Evolutionary conservation across 2,797 vertebrate genomes (phyloP).

Genomic region (Agapornis canus): DNA sequence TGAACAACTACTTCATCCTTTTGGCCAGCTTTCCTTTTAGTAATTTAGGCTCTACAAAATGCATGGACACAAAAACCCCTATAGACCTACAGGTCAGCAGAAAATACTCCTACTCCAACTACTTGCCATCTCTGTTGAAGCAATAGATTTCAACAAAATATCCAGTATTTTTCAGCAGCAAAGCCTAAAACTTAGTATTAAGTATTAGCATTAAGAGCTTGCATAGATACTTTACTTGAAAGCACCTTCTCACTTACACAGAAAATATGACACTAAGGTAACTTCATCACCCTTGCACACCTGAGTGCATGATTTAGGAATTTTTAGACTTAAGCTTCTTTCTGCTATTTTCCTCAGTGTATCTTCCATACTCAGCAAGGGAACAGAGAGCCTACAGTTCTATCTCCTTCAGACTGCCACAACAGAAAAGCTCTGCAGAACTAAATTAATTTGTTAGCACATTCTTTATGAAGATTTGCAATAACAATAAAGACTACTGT

Average conservation of each 20-base stretch:
- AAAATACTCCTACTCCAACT: not conserved
- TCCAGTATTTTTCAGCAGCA: not conserved
- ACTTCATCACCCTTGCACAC: not conserved
- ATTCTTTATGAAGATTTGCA: not conserved
- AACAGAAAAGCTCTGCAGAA: not conserved
- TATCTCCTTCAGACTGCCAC: not conserved
- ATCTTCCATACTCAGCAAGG: not conserved
- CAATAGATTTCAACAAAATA: not conserved
- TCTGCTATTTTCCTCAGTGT: not conserved
- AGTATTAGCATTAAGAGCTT: not conserved
- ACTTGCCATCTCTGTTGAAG: not conserved
- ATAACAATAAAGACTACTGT: not conserved
- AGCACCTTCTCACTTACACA: not conserved
- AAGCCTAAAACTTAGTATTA: not conserved
- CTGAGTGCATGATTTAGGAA: rapidly evolving
- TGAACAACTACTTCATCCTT: not conserved
- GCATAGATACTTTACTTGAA: not conserved
- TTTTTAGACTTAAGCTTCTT: not conserved
- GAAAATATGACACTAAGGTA: not conserved
- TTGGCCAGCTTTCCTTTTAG: not conserved
- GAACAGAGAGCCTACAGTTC: not conserved
- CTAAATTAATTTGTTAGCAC: not conserved
- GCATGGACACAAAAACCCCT: rapidly evolving
- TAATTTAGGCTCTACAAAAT: not conserved
- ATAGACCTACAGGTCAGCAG: not conserved